Base-by-base conservation (phyloP, 92 coral and sea anemone species). In the Epizoanthus ramosus region DNA sequence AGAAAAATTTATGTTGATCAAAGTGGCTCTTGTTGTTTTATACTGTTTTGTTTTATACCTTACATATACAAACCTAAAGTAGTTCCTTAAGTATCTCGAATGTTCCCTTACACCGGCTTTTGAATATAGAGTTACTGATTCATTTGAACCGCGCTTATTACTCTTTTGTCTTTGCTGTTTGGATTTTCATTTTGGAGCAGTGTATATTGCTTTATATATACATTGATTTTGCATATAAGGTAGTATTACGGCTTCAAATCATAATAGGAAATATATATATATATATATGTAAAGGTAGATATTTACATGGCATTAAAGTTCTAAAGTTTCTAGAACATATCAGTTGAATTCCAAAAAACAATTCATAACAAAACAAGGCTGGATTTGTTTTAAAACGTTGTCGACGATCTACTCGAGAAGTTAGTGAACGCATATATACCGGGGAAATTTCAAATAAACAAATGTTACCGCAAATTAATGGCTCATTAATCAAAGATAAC, bases 381-480 rank as follows among this genome's bases (percentile, higher is more conserved):
- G 10, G 19, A 8, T 67, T 28, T 14, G 72, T 67, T 67, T 37
- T 3, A 37, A 37, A 65, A 63, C 6, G 17, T 23, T 65, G 41
- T 28, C 71, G 28, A 41, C 39, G 72, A 67, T 67, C 15, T 35
- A 41, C 72, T 67, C n/a, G 35, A 31, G 35, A 28, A 41, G 22
- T 67, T 67, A 41, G 28, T 9, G 8, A 28, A 19, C 58, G 14
- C 58, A 6, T 71, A 39, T 66, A 56, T 41, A 10, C 54, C 1
- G 25, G 15, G 57, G 43, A 37, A 37, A 37, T 37, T 5, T 19
- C 33, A 45, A 71, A 47, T 37, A 71, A 43, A 23, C 58, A 56
- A 71, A 70, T 16, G 53, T n/a, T 17, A 41, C 50, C 33, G 3
- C 75, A 41, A n/a, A 19, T 71, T 71, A 71, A 71, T 71, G 75